Percentiles rank a stretch among this genome's conserved stretches.
These are phyloP conservation scores for Artibeus lituratus DNA, from an alignment of 2,797 vertebrate species.

Conservation along the genomic window DNA sequence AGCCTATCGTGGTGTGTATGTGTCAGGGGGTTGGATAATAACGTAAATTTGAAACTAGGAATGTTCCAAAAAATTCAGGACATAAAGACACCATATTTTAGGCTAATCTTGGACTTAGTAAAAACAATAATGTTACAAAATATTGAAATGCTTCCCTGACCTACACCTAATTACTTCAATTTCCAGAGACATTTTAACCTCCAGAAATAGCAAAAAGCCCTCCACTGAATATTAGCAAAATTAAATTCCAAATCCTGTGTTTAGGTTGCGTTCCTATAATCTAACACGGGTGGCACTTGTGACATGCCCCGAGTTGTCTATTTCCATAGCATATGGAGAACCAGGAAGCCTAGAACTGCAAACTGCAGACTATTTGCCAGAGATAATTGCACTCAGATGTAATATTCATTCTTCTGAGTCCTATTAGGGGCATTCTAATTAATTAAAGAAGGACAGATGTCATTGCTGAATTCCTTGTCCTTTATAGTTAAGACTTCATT, in stretches of 20 bases:
- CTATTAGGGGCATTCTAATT: slow-evolving; percentile 21
- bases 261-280: background rate
- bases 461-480: background rate
- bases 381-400: background rate
- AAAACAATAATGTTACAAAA: background rate
- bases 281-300: background rate
- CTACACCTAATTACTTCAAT: background rate
- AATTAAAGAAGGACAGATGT: slow-evolving; percentile 33
- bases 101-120: background rate
- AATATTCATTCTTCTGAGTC: slow-evolving; percentile 3
- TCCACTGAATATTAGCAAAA: background rate
- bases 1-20: background rate
- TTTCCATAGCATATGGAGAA: slow-evolving; percentile 7
- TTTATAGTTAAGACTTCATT: background rate
- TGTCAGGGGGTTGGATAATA: background rate
- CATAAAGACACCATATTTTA: background rate
- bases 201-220: background rate
- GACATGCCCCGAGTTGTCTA: background rate
- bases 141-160: slow-evolving; percentile 1
- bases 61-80: background rate
- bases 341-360: background rate
- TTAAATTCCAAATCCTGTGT: background rate
- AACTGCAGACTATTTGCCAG: background rate
- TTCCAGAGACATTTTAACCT: background rate
- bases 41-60: background rate